These are phyloP conservation scores for Latrodectus hesperus DNA, from an alignment of 2,888 invertebrate genomes.

Conservation along the genomic window DNA sequence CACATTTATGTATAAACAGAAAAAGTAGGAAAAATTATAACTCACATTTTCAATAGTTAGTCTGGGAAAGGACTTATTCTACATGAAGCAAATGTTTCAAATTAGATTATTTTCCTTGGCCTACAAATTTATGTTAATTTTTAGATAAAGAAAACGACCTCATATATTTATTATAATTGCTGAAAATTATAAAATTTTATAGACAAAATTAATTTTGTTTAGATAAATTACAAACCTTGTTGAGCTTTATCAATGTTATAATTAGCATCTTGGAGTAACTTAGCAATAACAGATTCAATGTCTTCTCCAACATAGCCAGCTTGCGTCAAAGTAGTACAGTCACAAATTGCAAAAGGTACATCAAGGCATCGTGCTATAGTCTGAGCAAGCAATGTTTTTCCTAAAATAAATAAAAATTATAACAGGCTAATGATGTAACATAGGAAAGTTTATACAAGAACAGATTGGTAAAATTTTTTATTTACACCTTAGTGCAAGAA, in stretches of 20 bases:
- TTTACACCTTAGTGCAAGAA: background rate
- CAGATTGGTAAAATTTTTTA: background rate
- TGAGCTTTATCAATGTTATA: slow-evolving; percentile 98
- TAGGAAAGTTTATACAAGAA: background rate
- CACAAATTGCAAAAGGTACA: slow-evolving; percentile 99
- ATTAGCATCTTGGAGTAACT: slow-evolving; percentile 94
- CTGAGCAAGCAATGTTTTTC: slow-evolving; percentile 97
- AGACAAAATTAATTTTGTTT: no score
- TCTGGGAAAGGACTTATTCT: no score
- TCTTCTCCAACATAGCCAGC: slow-evolving; percentile 99
- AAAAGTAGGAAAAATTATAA: no score
- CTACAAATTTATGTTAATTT: no score
- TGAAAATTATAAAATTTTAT: no score
- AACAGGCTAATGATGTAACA: background rate
- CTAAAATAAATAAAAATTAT: slow-evolving; percentile 76
- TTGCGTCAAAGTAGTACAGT: slow-evolving; percentile 96
- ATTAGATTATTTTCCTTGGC: no score
- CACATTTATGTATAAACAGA: no score
- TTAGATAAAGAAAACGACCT: no score
- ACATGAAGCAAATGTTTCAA: no score
- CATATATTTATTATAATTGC: no score
- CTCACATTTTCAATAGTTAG: no score
- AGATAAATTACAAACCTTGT: slow-evolving; percentile 78
- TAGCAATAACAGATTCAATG: slow-evolving; percentile 98
- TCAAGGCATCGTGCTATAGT: slow-evolving; percentile 97